phyloP scores from a whole-genome alignment of 30 jellyfish, hydroid and myxozoan genomes.

The Pseudorhiza aurosa region DNA sequence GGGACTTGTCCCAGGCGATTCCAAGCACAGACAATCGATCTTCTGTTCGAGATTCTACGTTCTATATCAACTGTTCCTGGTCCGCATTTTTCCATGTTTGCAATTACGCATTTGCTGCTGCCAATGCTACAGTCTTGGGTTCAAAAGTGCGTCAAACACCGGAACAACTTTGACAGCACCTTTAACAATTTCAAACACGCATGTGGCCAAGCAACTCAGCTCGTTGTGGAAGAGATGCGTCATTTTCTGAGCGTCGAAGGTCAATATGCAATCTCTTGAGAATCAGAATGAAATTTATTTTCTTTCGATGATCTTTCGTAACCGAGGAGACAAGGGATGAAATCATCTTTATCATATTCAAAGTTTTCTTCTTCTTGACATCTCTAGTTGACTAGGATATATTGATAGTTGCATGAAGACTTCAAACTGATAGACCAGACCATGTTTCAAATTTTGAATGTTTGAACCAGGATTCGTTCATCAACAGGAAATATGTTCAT shows the following conservation, averaged over 20 bases:
- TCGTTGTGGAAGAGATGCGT: slow-evolving; percentile 95
- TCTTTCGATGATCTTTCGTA: too few species aligned
- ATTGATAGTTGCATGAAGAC: too few species aligned
- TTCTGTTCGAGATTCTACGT: slow-evolving; percentile 88
- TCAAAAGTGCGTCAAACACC: slow-evolving; percentile 76
- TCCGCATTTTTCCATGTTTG: slow-evolving; percentile 97
- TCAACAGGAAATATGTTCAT: too few species aligned
- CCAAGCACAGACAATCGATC: slow-evolving; percentile 89
- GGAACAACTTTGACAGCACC: slow-evolving; percentile 83
- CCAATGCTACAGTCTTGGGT: slow-evolving; percentile 99
- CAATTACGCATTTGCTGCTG: slow-evolving; percentile 85
- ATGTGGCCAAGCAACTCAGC: slow-evolving; percentile 97
- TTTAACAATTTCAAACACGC: slow-evolving; percentile 94
- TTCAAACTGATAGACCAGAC: too few species aligned
- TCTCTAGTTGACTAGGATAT: too few species aligned
- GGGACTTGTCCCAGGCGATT: slow-evolving; percentile 85
- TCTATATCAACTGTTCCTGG: slow-evolving; percentile 98
- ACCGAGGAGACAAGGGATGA: too few species aligned
- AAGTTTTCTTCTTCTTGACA: too few species aligned
- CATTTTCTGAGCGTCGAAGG: slow-evolving; percentile 97
- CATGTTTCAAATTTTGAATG: too few species aligned
- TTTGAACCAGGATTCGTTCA: too few species aligned
- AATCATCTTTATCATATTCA: too few species aligned
- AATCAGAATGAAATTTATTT: too few species aligned
- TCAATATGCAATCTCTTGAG: too few species aligned